Evolutionary conservation across 2,113 vertebrate species (phyloP), one percentile per base, ranked within the genome.

Genomic region (Oncorhynchus mykiss): DNA sequence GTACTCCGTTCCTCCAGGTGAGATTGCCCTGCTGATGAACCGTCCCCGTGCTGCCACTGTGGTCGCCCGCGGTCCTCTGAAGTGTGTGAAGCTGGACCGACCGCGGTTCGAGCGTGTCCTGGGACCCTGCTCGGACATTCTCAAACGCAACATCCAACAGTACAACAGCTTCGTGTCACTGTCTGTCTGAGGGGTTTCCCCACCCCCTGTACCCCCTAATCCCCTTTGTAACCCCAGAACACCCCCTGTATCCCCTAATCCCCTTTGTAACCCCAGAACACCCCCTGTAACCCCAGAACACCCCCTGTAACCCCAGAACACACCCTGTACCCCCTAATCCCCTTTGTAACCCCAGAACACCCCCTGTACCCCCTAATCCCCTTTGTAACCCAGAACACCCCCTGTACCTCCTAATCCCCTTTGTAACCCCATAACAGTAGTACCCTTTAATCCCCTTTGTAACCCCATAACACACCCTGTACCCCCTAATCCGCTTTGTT

Each of bases 141-240:
- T 99, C 82, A 99, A 99, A 87, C 91, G 98, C 67, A 99, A 99
- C 96, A 99, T 99, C 94, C 97, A 99, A 92, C 97, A 99, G 96
- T 99, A 99, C 94, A 99, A 99, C 96, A 99, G 98, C 94, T 99
- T 99, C 29, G 98, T 99, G 82, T 99, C 98, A 1, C 95, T 99
- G 91, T 99, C 98, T 76, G 98, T 99, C 92, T 98, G 95, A 98
- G 90, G 89, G 24, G 70, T 39, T 62, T 70, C 84, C 39, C 73
- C 8, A 71, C 92, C 48, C 80, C 49, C 75, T 78, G 79, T 88
- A 48, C 18, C 12, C 27, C 57, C 22, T 6, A 31, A 31, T 6
- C 71, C 3, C 6, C 70, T 65, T 27, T 66, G 48, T 49, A 9
- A 49, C n/a, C 67, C 64, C n/a, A 13, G 8, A 14, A 31, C 48